Conservation (phyloP, 2,113 vertebrate genomes). For the Clinocottus analis region DNA sequence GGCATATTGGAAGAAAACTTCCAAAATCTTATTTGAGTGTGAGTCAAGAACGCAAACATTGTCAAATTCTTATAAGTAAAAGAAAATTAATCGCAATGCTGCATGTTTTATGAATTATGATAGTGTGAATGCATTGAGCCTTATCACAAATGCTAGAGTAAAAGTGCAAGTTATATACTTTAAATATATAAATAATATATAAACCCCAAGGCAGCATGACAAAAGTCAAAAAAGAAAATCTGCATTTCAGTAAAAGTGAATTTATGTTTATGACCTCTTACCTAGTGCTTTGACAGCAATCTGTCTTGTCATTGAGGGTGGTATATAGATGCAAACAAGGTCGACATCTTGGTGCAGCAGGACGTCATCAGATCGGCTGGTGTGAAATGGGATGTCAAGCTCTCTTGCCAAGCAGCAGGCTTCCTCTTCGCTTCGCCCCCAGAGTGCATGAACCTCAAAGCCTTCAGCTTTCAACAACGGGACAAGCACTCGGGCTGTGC, state of each 20-base stretch:
- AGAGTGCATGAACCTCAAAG: conserved; percentile 93
- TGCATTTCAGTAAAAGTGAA: neutral
- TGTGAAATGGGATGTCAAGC: conserved; percentile 93
- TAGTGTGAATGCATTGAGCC: neutral
- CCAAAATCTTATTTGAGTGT: neutral
- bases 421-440: conserved; percentile 95
- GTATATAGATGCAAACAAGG: conserved; percentile 96
- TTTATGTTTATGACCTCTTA: conserved; percentile 69
- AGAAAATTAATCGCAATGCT: neutral
- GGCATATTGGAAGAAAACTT: neutral
- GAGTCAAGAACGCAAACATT: neutral
- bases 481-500: conserved; percentile 91
- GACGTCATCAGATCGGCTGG: conserved; percentile 93
- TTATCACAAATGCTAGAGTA: neutral
- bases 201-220: neutral
- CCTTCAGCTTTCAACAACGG: conserved; percentile 93
- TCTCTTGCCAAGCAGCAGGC: conserved; percentile 91
- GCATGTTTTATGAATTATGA: neutral
- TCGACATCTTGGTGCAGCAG: conserved; percentile 96
- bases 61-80: too few species aligned
- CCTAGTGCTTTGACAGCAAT: conserved; percentile 98
- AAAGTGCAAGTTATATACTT: neutral
- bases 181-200: too few species aligned
- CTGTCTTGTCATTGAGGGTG: conserved; percentile 93
- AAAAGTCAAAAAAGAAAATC: neutral